Conservation (phyloP, 2,113 vertebrate genomes). For the Stercorarius parasiticus region DNA sequence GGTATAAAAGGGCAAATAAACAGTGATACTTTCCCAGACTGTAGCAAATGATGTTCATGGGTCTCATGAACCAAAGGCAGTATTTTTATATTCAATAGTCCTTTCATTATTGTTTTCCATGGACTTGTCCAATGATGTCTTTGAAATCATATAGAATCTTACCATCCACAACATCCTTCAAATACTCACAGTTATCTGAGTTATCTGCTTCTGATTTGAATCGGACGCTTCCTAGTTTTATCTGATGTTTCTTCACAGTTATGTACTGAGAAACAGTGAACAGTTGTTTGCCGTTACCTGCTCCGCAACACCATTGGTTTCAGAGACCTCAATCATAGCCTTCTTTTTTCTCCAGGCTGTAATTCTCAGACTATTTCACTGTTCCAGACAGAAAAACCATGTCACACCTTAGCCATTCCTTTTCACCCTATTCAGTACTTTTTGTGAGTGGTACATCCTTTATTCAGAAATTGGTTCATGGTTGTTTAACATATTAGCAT, state of each 20-base stretch:
- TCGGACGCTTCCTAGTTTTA: not conserved
- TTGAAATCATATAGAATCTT: not conserved
- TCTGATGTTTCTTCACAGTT: not conserved
- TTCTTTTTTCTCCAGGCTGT: not conserved
- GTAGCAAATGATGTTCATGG: not conserved
- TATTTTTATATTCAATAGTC: not conserved
- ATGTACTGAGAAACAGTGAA: not conserved
- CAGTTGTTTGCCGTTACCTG: not conserved
- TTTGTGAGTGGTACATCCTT: not conserved
- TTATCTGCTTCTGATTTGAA: not conserved
- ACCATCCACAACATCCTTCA: not conserved
- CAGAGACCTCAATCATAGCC: not conserved
- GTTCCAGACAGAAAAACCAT: not conserved
- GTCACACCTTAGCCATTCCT: not conserved
- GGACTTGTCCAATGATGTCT: not conserved
- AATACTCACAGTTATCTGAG: not conserved
- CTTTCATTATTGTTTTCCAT: not conserved
- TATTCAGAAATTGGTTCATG: not conserved
- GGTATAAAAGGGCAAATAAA: not conserved
- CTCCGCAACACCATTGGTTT: not conserved
- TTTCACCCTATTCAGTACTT: not conserved
- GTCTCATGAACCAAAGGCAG: not conserved
- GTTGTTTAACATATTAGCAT: not conserved
- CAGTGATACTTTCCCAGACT: not conserved
- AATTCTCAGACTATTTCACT: not conserved